phyloP scores from a whole-genome alignment of 2,888 invertebrate genomes.

The Drosophila prostipennis region DNA sequence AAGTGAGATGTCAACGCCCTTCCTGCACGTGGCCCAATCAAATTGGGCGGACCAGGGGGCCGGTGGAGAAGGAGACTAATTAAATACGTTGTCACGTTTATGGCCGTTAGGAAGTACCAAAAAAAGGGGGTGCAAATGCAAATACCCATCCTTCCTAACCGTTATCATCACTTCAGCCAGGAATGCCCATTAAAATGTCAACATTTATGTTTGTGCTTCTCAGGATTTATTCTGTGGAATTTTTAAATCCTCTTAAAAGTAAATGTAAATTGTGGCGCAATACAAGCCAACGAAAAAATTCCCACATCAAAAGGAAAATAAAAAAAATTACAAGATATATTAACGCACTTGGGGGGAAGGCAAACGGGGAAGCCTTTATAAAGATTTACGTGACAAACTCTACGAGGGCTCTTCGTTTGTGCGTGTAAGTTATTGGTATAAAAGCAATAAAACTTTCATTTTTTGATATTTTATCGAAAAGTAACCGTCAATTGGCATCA shows the following conservation, averaged over 20 bases:
- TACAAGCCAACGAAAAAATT: constrained; percentile 7
- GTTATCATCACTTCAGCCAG: constrained; percentile 23
- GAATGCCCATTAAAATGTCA: constrained; percentile 37
- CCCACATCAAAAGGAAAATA: constrained; percentile 14
- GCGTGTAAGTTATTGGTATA: constrained; percentile 59
- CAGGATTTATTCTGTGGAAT: constrained; percentile 8
- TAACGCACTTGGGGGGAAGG: background rate
- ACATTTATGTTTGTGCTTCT: constrained; percentile 4
- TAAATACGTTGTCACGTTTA: constrained; percentile 60
- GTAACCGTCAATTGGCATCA: constrained; percentile 65
- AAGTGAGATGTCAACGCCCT: constrained; percentile 47
- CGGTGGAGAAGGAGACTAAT: constrained; percentile 32
- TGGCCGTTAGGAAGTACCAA: background rate
- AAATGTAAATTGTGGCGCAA: constrained; percentile 27
- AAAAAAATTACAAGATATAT: background rate
- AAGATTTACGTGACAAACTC: constrained; percentile 33
- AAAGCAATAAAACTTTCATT: constrained; percentile 58
- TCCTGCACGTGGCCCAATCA: constrained; percentile 38
- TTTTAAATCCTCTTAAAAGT: constrained; percentile 37
- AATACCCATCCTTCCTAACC: constrained; percentile 26
- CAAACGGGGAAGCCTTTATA: constrained; percentile 8
- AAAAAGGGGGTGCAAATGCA: constrained; percentile 26
- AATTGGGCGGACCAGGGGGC: constrained; percentile 1
- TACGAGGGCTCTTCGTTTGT: constrained; percentile 27
- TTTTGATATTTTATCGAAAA: constrained; percentile 53